Evolutionary conservation across 1,140 invertebrate genomes (phyloP), one percentile per base, ranked within the genome.

Genomic region (Scaptodrosophila lebanonensis): DNA sequence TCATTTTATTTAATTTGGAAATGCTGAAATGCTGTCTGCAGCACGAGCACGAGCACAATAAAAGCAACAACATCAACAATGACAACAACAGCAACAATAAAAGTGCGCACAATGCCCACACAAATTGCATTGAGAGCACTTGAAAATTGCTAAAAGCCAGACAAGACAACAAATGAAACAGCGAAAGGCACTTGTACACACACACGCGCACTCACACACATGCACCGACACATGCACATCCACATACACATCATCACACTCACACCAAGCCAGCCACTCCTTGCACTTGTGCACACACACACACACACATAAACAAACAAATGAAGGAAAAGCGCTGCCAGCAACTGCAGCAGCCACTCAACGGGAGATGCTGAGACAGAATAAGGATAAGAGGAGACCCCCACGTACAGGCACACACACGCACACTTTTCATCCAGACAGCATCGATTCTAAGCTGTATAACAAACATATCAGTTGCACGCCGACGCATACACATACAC

Each of bases 131-230:
- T 83, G 76, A 83, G 77, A 83, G 72, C 76, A 83, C 77, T 83
- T 73, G 77, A 83, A 77, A 83, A 83, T 83, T 77, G 77, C 77
- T 83, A 83, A 83, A 83, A 83, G 77, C 77, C 68, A 83, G 83
- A 77, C 76, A 83, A 76, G 71, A 83, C 77, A 83, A 83, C 68
- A 83, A 83, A 79, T 76, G 76, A 83, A 83, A 83, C 79, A 83
- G 76, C 76, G 75, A 82, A 79, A 75, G 75, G 69, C 75, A 82
- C 75, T 79, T 82, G 75, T 52, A 54, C 64, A 61, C 56, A 72
- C 64, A 60, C 58, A 35, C 54, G 58, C 32, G 53, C 50, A 65
- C 27, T 40, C 33, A 50, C 22, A 20, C 16, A 53, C 48, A 38
- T 13, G 11, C 9, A 9, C 29, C 22, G 6, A 36, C 15, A 22